Base-by-base conservation (phyloP, 2,888 invertebrate genomes). In the Ophioninae sp. region DNA sequence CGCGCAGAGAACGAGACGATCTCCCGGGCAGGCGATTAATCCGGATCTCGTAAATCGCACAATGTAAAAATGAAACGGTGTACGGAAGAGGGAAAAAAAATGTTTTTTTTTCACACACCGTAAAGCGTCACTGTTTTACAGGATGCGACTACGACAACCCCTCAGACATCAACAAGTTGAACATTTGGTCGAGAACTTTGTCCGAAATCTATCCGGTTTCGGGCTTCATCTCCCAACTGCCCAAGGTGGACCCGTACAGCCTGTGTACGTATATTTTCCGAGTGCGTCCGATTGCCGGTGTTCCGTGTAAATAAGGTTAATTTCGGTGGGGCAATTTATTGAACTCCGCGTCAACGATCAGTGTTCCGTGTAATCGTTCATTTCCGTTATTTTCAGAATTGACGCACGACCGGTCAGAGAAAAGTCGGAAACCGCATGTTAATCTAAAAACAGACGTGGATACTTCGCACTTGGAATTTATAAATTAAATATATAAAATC, bases 181-280 rank as follows among this genome's bases (percentile, higher is more conserved):
- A 88, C 93, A 94, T 89, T 90, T 95, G 84, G 93, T 95, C 83
- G 94, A 95, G 87, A 95, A 95, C 87, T 94, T 95, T 86, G 94
- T 95, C 81, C 92, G 94, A 44, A 94, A 94, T 91, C 90, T 95
- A 79, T 94, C 94, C 13, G 93, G 94, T 79, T 88, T 91, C 69
- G 91, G 91, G 84, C 86, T 91, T 85, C 89, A 90, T 86, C 86
- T 90, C 79, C 89, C 92, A 70, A 85, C 90, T 64, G 91, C 91
- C 75, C 90, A 91, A 81, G 92, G 91, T 81, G 91, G 90, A 81
- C 92, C 91, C 70, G 79, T 68, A 65, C 91, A 91, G 74, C 93
- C 93, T 82, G 93, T 93, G 93, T 94, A 91, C 86, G 93, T 92
- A 87, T 50, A 50, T 50, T 2, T 8, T 17, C 17, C 30, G 30